Evolutionary conservation across 2,797 vertebrate genomes (phyloP).

Genomic region (Valencia hispanica): DNA sequence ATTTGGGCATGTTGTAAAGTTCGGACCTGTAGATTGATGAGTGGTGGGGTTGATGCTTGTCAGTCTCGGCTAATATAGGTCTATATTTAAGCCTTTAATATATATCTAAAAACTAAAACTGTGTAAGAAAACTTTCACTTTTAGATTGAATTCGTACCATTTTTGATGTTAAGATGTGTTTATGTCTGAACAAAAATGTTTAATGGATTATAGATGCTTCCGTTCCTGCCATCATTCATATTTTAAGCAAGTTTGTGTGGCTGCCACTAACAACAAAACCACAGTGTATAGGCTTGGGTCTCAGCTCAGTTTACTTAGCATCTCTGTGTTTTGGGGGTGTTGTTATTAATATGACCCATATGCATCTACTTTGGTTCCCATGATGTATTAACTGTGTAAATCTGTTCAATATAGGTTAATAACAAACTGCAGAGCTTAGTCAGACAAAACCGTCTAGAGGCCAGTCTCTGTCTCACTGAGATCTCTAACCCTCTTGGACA

Average conservation of each 20-base stretch:
- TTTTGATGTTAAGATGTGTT: background rate
- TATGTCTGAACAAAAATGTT: background rate
- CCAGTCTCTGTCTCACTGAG: constrained; percentile 12
- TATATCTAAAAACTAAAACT: background rate
- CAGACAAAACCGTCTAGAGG: constrained; percentile 48
- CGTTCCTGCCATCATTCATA: background rate
- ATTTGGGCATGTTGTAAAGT: too few relatives aligned
- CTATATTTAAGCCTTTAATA: too few relatives aligned
- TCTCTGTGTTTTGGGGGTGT: background rate
- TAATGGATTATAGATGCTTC: background rate
- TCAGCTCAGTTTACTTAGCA: too few relatives aligned
- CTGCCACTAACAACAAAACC: background rate
- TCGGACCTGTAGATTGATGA: too few relatives aligned
- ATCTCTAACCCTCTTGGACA: background rate
- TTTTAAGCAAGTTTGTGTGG: background rate
- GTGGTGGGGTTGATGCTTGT: background rate
- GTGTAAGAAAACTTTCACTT: background rate
- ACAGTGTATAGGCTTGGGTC: background rate
- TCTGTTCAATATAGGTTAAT: constrained; percentile 67
- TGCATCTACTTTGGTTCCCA: constrained; percentile 27
- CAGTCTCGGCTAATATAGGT: background rate
- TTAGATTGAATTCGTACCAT: background rate
- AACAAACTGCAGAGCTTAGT: constrained; percentile 39
- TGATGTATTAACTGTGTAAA: constrained; percentile 21
- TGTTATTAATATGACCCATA: constrained; percentile 8